Evolutionary conservation across 2,113 vertebrate species (phyloP).

Genomic region (Stegostoma tigrinum): DNA sequence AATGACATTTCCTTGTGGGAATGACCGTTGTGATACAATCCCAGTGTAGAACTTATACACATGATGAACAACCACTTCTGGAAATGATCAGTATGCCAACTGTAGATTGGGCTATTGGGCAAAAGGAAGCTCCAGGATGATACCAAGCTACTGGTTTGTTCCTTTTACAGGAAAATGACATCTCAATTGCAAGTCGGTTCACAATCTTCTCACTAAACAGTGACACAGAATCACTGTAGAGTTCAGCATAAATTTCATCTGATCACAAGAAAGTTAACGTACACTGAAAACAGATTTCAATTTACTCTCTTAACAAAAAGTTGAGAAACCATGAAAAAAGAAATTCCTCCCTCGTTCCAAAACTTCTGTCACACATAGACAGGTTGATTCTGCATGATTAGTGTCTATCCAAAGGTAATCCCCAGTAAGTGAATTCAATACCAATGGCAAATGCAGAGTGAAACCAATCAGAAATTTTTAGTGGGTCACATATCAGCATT

Average conservation of each 20-base stretch:
- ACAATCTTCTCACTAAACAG: neutral
- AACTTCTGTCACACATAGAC: neutral
- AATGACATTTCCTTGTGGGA: neutral
- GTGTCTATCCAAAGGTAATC: neutral
- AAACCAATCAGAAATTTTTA: neutral
- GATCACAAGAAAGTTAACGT: neutral
- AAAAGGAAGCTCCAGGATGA: neutral
- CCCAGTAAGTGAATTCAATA: neutral
- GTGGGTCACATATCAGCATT: neutral
- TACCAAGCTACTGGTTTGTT: neutral
- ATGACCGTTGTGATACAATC: neutral
- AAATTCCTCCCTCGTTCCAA: neutral
- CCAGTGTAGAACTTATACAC: neutral
- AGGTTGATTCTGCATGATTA: neutral
- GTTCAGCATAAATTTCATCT: neutral
- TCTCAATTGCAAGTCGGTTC: neutral
- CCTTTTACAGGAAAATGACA: neutral
- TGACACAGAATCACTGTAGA: neutral
- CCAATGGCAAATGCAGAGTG: neutral
- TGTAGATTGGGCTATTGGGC: neutral
- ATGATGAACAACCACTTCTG: neutral
- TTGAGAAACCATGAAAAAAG: neutral
- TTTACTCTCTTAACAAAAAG: neutral
- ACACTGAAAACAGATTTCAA: neutral
- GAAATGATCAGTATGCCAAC: neutral